phyloP scores from a whole-genome alignment of 2,113 vertebrate species.

The Oxyruncus cristatus region DNA sequence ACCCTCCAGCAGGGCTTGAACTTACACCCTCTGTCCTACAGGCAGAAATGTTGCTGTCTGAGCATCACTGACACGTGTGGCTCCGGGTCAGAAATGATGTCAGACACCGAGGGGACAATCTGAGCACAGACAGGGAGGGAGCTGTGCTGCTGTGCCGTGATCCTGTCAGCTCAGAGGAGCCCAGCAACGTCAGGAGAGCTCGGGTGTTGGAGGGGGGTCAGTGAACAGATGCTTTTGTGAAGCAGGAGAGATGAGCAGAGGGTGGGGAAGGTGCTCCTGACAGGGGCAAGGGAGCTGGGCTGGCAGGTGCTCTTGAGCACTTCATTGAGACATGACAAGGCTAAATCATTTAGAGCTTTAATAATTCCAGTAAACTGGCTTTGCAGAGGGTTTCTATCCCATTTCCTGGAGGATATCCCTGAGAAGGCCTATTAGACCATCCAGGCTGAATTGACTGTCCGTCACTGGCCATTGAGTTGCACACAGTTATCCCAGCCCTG shows the following conservation, averaged over 20 bases:
- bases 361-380: background rate
- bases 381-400: background rate
- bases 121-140: background rate
- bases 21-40: background rate
- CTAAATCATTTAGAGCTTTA: background rate
- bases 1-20: background rate
- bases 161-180: background rate
- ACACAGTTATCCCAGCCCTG: background rate
- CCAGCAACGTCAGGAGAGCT: background rate
- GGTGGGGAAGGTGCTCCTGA: background rate
- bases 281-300: background rate
- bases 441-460: background rate
- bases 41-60: background rate
- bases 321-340: rapidly evolving
- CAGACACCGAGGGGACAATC: background rate
- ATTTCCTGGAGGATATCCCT: background rate
- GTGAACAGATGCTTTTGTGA: background rate
- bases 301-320: background rate
- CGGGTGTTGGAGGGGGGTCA: rapidly evolving
- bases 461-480: slow-evolving; percentile 16
- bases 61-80: background rate
- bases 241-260: background rate
- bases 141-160: background rate
- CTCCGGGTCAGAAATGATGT: background rate
- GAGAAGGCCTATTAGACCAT: background rate